Percentiles rank a stretch among this genome's conserved stretches.
Evolutionary conservation across 1,140 invertebrate genomes (phyloP).

Genomic region (Brachystomella parvula): DNA sequence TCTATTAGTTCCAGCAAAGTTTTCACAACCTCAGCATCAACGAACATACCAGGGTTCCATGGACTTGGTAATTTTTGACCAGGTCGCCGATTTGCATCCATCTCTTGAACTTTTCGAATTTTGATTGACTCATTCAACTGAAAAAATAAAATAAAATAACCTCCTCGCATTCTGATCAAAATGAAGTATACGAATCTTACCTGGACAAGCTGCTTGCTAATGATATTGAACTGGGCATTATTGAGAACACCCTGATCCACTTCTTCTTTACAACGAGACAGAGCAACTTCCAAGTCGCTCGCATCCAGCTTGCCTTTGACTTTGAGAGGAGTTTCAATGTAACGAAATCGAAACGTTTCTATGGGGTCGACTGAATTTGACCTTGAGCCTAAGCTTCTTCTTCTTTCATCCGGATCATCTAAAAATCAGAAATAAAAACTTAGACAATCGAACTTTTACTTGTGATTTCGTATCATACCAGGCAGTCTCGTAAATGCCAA

Average conservation of each 20-base stretch:
- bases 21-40: background rate
- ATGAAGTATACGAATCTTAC: constrained; percentile 40
- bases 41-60: background rate
- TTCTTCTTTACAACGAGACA: constrained; percentile 73
- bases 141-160: constrained; percentile 39
- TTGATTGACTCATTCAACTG: constrained; percentile 70
- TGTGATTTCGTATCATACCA: constrained; percentile 39
- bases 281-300: constrained; percentile 63
- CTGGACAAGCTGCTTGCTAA: constrained; percentile 54
- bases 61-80: background rate
- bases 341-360: constrained; percentile 21
- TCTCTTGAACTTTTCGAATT: constrained; percentile 57
- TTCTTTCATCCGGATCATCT: constrained; percentile 37
- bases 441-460: constrained; percentile 10
- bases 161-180: background rate
- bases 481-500: constrained; percentile 50
- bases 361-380: constrained; percentile 29
- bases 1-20: background rate
- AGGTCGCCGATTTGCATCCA: constrained; percentile 25
- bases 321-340: constrained; percentile 20
- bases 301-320: constrained; percentile 46
- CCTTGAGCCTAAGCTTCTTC: constrained; percentile 25
- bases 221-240: constrained; percentile 64
- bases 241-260: constrained; percentile 64
- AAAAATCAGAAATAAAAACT: constrained; percentile 2